A percentile compares a stretch with the other conserved stretches of the same genome.
Conservation (phyloP, 2,888 invertebrate genomes). For the Emmelina monodactyla region DNA sequence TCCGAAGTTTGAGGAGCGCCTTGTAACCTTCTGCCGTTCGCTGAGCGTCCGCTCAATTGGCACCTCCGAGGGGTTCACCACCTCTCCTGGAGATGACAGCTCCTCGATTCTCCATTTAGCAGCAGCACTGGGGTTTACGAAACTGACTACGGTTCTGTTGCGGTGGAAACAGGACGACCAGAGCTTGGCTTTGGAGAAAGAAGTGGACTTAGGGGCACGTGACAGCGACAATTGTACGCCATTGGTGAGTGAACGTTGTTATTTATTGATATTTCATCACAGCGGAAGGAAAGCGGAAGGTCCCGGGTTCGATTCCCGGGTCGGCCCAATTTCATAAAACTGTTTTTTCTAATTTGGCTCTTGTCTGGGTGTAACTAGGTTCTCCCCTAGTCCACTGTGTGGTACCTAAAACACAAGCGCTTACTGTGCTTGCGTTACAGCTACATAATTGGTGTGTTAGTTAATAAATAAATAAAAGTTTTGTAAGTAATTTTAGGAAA, state of each 20-base stretch:
- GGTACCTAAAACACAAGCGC: too few species aligned
- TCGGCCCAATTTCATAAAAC: too few species aligned
- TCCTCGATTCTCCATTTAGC: constrained; percentile 89
- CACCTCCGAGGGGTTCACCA: constrained; percentile 64
- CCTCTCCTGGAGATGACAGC: constrained; percentile 49
- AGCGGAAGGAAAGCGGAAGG: too few species aligned
- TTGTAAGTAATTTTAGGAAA: too few species aligned
- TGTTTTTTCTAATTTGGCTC: too few species aligned
- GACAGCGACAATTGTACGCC: constrained; percentile 93
- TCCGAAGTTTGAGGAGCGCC: constrained; percentile 83
- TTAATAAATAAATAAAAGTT: too few species aligned
- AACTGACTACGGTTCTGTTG: constrained; percentile 82
- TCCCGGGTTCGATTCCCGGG: too few species aligned
- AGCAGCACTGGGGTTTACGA: constrained; percentile 88
- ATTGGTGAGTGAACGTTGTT: constrained; percentile 81
- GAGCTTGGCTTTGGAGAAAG: constrained; percentile 84
- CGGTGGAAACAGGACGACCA: constrained; percentile 91
- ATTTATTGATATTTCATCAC: too few species aligned
- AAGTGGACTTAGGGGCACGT: constrained; percentile 90
- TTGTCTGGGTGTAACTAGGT: too few species aligned
- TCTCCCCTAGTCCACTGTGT: too few species aligned
- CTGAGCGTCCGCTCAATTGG: constrained; percentile 64
- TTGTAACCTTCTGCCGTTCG: constrained; percentile 84
- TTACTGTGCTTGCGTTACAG: too few species aligned
- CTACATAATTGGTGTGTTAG: too few species aligned